phyloP scores from a whole-genome alignment of 1,140 invertebrate species.

The Drosophila erecta region DNA sequence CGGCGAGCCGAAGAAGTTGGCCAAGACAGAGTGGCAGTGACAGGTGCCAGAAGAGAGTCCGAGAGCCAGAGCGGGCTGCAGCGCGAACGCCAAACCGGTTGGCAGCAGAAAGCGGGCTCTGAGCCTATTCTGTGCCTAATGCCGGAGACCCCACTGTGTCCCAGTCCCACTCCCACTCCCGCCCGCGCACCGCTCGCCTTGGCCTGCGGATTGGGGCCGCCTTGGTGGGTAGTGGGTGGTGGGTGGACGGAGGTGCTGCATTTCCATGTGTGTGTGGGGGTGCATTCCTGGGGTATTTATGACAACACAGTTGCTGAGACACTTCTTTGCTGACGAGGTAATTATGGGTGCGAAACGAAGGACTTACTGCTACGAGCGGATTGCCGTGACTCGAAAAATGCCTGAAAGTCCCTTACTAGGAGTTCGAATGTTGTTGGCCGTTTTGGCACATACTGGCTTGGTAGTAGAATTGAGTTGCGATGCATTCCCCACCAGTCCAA shows the following conservation, averaged over 20 bases:
- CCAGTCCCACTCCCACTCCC: neutral
- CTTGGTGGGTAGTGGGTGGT: constrained; percentile 11
- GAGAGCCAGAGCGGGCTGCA: constrained; percentile 1
- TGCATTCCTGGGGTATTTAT: constrained; percentile 21
- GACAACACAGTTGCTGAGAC: constrained; percentile 17
- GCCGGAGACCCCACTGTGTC: constrained; percentile 44
- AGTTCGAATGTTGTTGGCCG: too few species aligned
- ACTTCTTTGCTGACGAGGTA: constrained; percentile 4
- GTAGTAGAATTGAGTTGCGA: too few species aligned
- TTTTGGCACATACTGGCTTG: too few species aligned
- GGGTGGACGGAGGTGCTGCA: neutral
- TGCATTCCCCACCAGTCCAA: too few species aligned
- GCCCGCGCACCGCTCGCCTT: neutral
- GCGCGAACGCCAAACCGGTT: constrained; percentile 15
- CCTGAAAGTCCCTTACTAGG: too few species aligned
- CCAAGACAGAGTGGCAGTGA: constrained; percentile 62
- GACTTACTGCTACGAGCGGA: neutral
- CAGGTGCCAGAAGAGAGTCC: constrained; percentile 56
- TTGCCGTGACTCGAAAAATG: too few species aligned
- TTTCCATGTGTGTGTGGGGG: neutral
- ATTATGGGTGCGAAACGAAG: neutral
- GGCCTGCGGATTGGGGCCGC: constrained; percentile 39
- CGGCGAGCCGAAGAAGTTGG: constrained; percentile 64
- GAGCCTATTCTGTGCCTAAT: constrained; percentile 24
- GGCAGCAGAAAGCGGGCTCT: constrained; percentile 1